phyloP scores from a whole-genome alignment of 2,797 vertebrate genomes.

The Rhinophrynus dorsalis region DNA sequence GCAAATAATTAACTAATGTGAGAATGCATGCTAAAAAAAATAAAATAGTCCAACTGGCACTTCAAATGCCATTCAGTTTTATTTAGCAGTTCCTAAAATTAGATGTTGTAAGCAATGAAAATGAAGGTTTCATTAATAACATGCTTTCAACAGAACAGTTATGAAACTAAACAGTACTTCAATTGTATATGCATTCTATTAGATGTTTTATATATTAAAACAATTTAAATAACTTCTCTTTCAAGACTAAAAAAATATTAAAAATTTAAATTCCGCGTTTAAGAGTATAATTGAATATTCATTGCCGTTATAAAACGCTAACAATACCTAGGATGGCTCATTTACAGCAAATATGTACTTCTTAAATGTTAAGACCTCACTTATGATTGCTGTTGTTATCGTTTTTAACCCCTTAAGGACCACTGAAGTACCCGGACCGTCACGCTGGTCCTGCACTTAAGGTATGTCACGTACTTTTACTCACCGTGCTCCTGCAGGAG shows the following conservation, averaged over 20 bases:
- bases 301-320: not conserved
- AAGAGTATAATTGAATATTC: not conserved
- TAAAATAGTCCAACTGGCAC: slow-evolving; percentile 8
- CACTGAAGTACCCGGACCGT: too few relatives aligned
- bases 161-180: not conserved
- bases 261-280: too few relatives aligned
- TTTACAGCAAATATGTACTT: too few relatives aligned
- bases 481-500: too few relatives aligned
- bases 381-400: too few relatives aligned
- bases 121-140: slow-evolving; percentile 11
- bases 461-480: too few relatives aligned
- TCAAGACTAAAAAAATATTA: too few relatives aligned
- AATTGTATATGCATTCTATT: not conserved
- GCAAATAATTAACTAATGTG: slow-evolving; percentile 25
- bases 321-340: not conserved
- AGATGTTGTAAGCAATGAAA: slow-evolving; percentile 9
- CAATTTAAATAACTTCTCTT: not conserved
- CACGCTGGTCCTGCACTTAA: too few relatives aligned
- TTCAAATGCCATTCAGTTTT: not conserved
- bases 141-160: not conserved
- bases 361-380: too few relatives aligned
- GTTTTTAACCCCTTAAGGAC: too few relatives aligned
- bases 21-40: slow-evolving; percentile 2
- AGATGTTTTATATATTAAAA: not conserved
- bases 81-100: slow-evolving; percentile 12